Evolutionary conservation across 2,888 invertebrate genomes (phyloP), one percentile per base, ranked within the genome.

Genomic region (Lasiommata megera): DNA sequence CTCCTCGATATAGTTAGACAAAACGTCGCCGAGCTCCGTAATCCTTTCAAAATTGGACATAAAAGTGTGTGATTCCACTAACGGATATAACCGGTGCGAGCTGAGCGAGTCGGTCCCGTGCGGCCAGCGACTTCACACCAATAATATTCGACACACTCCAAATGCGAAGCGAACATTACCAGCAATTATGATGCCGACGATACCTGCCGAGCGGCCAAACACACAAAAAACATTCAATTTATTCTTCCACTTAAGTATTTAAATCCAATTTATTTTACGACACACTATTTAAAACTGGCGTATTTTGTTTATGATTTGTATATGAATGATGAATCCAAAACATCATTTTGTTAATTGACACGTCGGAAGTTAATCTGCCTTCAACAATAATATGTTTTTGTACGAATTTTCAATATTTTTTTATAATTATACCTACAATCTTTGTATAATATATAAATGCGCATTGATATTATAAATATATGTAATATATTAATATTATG

Each of bases 91-190:
- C 23, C n/a, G 46, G 12, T 28, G 7, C n/a, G 28, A 28, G 28
- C 7, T 28, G n/a, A n/a, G 28, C 28, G 5, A 28, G 28, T 3
- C 31, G 31, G 7, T 9, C 31, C 8, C 5, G n/a, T 12, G 28
- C 29, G 9, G 34, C 29, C 11, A 28, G 37, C 58, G 38, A 61
- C 59, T 59, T 57, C 18, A 57, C 40, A 48, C 31, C 60, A 46
- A 56, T 64, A 44, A 50, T 29, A 62, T 65, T 56, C 46, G 64
- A 62, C 61, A 64, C 64, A 52, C 43, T 60, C 62, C 56, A 54
- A 46, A 58, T 54, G 46, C 36, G 31, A 44, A 29, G 34, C 51
- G 60, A 47, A 47, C 41, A 60, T 54, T 52, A 37, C 12, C 18
- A 28, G 50, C 60, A 57, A 62, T 64, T 62, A 64, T 60, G 36